Evolutionary conservation across 1,140 invertebrate genomes (phyloP), one percentile per base, ranked within the genome.

Genomic region (Lucilia cuprina): DNA sequence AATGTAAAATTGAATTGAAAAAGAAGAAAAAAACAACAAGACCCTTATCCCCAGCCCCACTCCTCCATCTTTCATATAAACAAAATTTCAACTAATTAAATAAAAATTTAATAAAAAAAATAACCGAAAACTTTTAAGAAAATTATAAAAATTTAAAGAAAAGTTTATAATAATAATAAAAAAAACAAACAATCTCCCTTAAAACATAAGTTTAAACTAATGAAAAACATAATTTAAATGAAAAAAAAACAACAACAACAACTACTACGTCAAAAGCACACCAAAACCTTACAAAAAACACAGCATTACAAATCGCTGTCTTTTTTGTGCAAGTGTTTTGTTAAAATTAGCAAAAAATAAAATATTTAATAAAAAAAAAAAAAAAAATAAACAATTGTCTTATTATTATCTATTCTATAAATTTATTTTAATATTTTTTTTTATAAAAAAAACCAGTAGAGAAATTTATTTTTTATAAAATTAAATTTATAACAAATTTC

Each of bases 121-220:
- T 8, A 12, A 60, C 14, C 41, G 9, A 25, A 35, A 30, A 30
- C 25, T 13, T 17, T 35, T 14, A 19, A 13, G 8, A 77, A n/a
- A 35, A 77, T 35, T n/a, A 77, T 35, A 47, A 19, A 78, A 49
- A n/a, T n/a, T n/a, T n/a, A 78, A 78, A 75, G 4, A 41, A 78
- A 78, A n/a, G 14, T 49, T 50, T 49, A 49, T 80, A 80, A 47
- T 30, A 30, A 78, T 19, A 25, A 50, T 13, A 78, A 14, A 75
- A 47, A 35, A 78, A 41, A 47, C 75, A 41, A 30, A 49, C 41
- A 50, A 50, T 80, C 41, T 80, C 41, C 41, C n/a, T 10, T 70
- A 80, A 78, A 25, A n/a, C 13, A 47, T 19, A 78, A 78, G 12
- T 78, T 78, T 47, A 78, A 78, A 49, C 17, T 19, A 78, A 78